A percentile compares a stretch with the other conserved stretches of the same genome.
Conservation (phyloP, 2,113 vertebrate species). For the Corythaixoides concolor region DNA sequence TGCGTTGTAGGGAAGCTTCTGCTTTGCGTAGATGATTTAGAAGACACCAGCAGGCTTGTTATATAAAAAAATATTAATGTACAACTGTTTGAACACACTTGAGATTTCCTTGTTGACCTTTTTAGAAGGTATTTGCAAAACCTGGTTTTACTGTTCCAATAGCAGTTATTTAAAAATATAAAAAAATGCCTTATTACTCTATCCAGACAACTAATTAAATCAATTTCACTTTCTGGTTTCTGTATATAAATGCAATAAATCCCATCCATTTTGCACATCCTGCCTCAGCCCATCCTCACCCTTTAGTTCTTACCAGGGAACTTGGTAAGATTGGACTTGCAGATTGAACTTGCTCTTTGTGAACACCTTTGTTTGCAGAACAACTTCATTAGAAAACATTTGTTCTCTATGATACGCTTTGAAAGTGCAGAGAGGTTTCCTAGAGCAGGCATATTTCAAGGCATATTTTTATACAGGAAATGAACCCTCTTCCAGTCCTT, state of each 20-base stretch:
- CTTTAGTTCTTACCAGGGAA: not conserved
- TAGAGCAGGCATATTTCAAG: not conserved
- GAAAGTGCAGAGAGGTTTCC: not conserved
- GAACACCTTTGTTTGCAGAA: not conserved
- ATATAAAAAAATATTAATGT: not conserved
- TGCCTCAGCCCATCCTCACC: not conserved
- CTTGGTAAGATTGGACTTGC: too few relatives aligned
- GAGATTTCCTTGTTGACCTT: not conserved
- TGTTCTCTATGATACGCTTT: not conserved
- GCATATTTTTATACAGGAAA: slow-evolving; percentile 12
- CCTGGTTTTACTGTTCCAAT: not conserved
- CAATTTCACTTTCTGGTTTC: not conserved
- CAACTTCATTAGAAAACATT: not conserved
- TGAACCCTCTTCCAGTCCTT: not conserved
- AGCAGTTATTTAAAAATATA: not conserved
- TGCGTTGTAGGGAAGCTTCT: not conserved
- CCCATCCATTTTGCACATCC: not conserved
- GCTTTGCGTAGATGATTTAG: not conserved
- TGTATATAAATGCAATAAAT: slow-evolving; percentile 48
- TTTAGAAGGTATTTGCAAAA: not conserved
- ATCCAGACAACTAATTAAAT: not conserved
- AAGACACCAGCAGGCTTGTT: not conserved
- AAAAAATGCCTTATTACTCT: slow-evolving; percentile 3
- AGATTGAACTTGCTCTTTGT: not conserved
- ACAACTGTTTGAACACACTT: not conserved